Evolutionary conservation across 2,797 vertebrate genomes (phyloP).

Genomic region (Kryptolebias ocellatus): DNA sequence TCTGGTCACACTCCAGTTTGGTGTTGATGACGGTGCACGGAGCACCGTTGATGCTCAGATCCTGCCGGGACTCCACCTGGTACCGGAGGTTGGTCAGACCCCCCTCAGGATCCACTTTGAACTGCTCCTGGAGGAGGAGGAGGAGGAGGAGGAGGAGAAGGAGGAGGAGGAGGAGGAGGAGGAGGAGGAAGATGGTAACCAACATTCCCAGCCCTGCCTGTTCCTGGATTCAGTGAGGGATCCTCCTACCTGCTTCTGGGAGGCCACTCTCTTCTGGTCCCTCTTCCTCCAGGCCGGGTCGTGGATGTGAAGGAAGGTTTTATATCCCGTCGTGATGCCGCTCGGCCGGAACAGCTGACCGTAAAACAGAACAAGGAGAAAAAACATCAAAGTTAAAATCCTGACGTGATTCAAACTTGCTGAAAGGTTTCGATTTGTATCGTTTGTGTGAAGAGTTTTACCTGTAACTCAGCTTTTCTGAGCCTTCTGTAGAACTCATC

Average conservation of each 20-base stretch:
- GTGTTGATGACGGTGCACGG: constrained; percentile 91
- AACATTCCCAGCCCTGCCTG: too few relatives aligned
- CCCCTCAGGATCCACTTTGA: constrained; percentile 93
- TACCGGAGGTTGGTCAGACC: constrained; percentile 91
- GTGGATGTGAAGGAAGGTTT: constrained; percentile 93
- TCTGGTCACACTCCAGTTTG: constrained; percentile 89
- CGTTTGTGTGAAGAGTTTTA: constrained; percentile 46
- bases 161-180: not conserved
- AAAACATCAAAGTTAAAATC: not conserved
- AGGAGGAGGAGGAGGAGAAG: not conserved
- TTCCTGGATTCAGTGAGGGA: too few relatives aligned
- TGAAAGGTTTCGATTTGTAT: too few relatives aligned
- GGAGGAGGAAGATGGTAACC: not conserved
- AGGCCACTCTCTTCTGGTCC: constrained; percentile 93
- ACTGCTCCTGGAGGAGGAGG: constrained; percentile 87
- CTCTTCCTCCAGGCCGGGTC: constrained; percentile 96
- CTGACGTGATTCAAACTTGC: too few relatives aligned
- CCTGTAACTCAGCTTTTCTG: constrained; percentile 91
- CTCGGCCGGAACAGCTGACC: constrained; percentile 89
- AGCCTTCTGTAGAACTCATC: constrained; percentile 97
- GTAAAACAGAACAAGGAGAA: not conserved
- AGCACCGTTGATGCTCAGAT: constrained; percentile 88
- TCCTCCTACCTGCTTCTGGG: constrained; percentile 89
- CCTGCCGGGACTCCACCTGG: constrained; percentile 87
- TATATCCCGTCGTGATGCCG: constrained; percentile 92